phyloP scores from a whole-genome alignment of 1,140 invertebrate genomes.

The Phocides pigmalion region DNA sequence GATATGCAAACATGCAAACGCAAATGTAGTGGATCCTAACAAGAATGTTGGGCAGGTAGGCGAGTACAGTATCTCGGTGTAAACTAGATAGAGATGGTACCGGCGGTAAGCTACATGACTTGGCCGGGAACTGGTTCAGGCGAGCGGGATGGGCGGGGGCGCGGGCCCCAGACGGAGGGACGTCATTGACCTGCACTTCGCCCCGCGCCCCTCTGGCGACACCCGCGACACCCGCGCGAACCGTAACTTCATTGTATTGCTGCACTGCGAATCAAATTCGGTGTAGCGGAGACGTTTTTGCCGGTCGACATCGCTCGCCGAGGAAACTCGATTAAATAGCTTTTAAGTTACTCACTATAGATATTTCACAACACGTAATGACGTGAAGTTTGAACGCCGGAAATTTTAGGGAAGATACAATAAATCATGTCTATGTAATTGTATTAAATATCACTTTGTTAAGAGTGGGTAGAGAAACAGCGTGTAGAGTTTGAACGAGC shows the following conservation, averaged over 20 bases:
- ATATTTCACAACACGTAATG: slow-evolving; percentile 1
- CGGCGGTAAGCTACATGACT: slow-evolving; percentile 62
- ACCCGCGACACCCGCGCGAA: slow-evolving; percentile 63
- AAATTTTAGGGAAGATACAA: background rate
- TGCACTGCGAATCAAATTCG: slow-evolving; percentile 73
- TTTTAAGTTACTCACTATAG: slow-evolving; percentile 33
- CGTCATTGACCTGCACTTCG: slow-evolving; percentile 76
- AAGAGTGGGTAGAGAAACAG: background rate
- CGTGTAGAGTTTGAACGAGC: slow-evolving; percentile 17
- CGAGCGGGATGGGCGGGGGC: slow-evolving; percentile 45
- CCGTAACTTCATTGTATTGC: slow-evolving; percentile 74
- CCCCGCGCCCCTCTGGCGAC: slow-evolving; percentile 48
- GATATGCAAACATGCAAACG: slow-evolving; percentile 37
- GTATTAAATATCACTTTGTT: slow-evolving; percentile 14
- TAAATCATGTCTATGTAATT: slow-evolving; percentile 23
- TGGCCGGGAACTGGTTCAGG: slow-evolving; percentile 69
- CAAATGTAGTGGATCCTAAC: slow-evolving; percentile 44
- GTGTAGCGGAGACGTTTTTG: slow-evolving; percentile 70
- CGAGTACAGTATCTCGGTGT: slow-evolving; percentile 55
- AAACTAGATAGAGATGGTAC: slow-evolving; percentile 70
- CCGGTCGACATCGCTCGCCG: slow-evolving; percentile 36
- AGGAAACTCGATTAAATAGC: slow-evolving; percentile 49
- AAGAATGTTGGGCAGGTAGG: slow-evolving; percentile 64
- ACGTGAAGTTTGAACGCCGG: slow-evolving; percentile 16
- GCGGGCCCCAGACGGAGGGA: slow-evolving; percentile 72